Percentiles rank a stretch among this genome's conserved stretches.
These are phyloP conservation scores for Drosophila trichaetosa DNA, from an alignment of 2,888 invertebrate species.

Conservation along the genomic window DNA sequence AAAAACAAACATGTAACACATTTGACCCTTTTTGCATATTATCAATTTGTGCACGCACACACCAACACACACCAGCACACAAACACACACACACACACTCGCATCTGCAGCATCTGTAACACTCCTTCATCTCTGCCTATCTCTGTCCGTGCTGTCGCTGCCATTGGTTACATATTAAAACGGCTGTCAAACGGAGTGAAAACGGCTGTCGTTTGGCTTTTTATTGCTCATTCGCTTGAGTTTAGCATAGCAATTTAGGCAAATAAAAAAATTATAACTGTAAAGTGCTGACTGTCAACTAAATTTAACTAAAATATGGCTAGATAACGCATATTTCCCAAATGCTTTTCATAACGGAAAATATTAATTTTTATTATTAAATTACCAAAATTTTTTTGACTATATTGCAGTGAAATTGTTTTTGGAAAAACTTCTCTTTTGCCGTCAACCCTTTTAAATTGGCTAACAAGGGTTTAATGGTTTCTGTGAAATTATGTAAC, in stretches of 20 bases:
- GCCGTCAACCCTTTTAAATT: neutral
- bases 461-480: neutral
- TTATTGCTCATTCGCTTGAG: slow-evolving; percentile 37
- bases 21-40: slow-evolving; percentile 71
- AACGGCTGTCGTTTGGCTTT: slow-evolving; percentile 60
- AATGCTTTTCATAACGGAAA: neutral
- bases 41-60: slow-evolving; percentile 47
- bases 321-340: neutral
- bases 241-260: neutral
- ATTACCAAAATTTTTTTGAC: neutral
- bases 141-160: slow-evolving; percentile 4
- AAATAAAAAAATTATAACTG: neutral
- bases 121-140: slow-evolving; percentile 5
- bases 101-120: slow-evolving; percentile 39
- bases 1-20: slow-evolving; percentile 52
- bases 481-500: neutral
- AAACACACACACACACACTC: neutral
- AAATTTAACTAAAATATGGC: slow-evolving; percentile 7
- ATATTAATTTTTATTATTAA: neutral
- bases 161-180: slow-evolving; percentile 69
- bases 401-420: neutral
- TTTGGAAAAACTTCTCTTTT: neutral
- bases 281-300: neutral
- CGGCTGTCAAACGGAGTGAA: slow-evolving; percentile 72
- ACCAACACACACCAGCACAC: neutral